Conservation (phyloP, 2,113 vertebrate species). For the Campylomormyrus numenius region DNA sequence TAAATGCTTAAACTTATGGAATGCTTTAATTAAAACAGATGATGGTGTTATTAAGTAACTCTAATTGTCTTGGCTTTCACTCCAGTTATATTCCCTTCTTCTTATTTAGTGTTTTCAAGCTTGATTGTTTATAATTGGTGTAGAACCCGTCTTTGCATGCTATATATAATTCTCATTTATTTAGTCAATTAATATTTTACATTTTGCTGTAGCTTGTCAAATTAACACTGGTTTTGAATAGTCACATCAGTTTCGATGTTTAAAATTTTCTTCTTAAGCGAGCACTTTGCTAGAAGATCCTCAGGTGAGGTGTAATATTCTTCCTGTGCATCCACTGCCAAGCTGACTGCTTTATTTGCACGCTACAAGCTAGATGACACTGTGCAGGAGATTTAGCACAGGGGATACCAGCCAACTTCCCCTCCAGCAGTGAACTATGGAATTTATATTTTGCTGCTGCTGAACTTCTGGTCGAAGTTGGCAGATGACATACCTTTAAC, state of each 20-base stretch:
- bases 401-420: neutral
- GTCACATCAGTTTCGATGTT: neutral
- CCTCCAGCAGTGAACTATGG: neutral
- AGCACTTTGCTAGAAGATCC: neutral
- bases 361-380: neutral
- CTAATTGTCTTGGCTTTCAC: neutral
- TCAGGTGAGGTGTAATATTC: neutral
- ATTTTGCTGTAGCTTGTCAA: neutral
- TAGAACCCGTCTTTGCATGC: neutral
- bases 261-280: neutral
- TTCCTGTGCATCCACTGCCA: neutral
- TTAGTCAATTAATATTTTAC: neutral
- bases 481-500: neutral
- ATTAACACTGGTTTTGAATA: neutral
- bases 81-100: neutral
- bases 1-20: neutral
- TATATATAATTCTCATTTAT: neutral
- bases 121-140: neutral
- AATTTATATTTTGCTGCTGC: neutral
- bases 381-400: neutral
- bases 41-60: neutral
- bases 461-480: neutral
- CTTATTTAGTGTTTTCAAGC: neutral
- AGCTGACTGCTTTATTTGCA: neutral
- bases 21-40: neutral